Base-by-base conservation (phyloP, 2,888 invertebrate genomes). In the Trypoxylon attenuatum region DNA sequence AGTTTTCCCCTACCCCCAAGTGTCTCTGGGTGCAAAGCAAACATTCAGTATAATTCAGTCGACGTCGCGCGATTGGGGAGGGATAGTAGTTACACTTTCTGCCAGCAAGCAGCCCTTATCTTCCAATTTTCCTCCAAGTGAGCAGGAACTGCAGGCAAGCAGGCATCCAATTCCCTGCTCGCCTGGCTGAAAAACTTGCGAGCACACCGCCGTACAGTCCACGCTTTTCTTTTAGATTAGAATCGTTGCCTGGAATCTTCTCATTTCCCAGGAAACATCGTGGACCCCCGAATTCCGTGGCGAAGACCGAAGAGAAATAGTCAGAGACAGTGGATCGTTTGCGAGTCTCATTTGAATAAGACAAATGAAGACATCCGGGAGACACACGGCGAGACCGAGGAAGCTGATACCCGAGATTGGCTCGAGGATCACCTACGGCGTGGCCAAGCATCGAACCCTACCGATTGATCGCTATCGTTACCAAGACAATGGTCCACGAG, bases 401-500 rank as follows among this genome's bases (percentile, higher is more conserved):
- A 61, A 68, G 67, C 68, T 39, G 78, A 78, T 79, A 77, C 61
- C 22, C 18, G 62, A 62, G 73, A 71, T 76, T 70, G 67, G 56
- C 42, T 23, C 52, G 19, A 16, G 64, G 69, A 76, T 69, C 69
- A 68, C 57, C 71, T 58, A 69, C 70, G 38, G 67, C 43, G 69
- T 60, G 61, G 45, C n/a, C 33, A 23, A 56, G 68, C 73, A 70
- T 77, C 71, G 78, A 82, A 78, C 72, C 73, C 65, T 57, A 61
- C 71, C 80, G 79, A 83, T 82, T 80, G 84, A 83, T 84, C 74
- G 78, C 77, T 71, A 83, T 85, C 84, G 78, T 81, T 82, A 82
- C 59, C 68, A 63, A 81, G 78, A 84, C 84, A 84, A 85, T 83
- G 71, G 76, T 39, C 50, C 67, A 79, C 79, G 77, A 56, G 72